Conservation (phyloP, 2,888 invertebrate genomes). For the Stratiomys singularior region DNA sequence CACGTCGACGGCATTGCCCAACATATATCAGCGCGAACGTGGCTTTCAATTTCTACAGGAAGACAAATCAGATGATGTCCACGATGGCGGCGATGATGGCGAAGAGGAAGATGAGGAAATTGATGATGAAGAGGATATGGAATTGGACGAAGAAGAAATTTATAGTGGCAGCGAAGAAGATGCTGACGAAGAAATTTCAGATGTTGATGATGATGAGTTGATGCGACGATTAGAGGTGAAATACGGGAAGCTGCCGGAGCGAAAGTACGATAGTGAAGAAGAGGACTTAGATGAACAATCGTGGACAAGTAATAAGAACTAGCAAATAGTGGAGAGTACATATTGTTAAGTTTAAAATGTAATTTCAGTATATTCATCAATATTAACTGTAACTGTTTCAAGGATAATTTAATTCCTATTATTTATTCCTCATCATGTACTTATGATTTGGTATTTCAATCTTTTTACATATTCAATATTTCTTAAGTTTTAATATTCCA, state of each 20-base stretch:
- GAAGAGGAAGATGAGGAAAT: constrained; percentile 62
- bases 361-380: neutral
- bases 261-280: constrained; percentile 65
- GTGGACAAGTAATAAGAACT: constrained; percentile 63
- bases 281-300: constrained; percentile 64
- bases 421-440: too few species aligned
- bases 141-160: constrained; percentile 57
- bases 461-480: too few species aligned
- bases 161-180: constrained; percentile 60
- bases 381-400: too few species aligned
- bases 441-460: too few species aligned
- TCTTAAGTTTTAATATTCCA: too few species aligned
- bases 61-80: neutral
- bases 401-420: too few species aligned
- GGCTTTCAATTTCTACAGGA: too few species aligned
- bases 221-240: constrained; percentile 77
- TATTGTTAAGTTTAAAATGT: neutral
- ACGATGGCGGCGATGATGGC: constrained; percentile 54
- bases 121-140: constrained; percentile 62
- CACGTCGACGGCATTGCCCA: neutral
- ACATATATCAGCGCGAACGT: neutral
- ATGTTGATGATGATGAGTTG: constrained; percentile 77
- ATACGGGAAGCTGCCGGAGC: constrained; percentile 75
- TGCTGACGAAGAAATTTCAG: constrained; percentile 69
- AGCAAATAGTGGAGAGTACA: neutral